Percentiles rank a stretch among this genome's conserved stretches.
Conservation (phyloP, 2,888 invertebrate genomes). For the Hyalella azteca region DNA sequence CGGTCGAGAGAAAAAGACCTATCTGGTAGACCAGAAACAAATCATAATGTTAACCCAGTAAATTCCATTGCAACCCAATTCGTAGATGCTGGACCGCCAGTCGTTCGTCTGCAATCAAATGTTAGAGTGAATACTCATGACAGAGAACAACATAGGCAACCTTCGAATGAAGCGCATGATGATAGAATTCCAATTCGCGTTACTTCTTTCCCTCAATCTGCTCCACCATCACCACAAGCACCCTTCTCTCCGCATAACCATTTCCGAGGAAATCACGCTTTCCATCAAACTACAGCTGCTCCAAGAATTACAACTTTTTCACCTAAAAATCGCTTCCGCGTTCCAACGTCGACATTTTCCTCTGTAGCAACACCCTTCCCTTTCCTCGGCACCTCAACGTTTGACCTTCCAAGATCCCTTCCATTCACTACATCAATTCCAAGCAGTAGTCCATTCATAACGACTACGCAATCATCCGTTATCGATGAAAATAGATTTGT, state of each 20-base stretch:
- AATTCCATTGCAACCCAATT: not conserved
- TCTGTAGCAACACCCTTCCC: slow-evolving; percentile 9
- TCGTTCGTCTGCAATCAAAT: slow-evolving; percentile 8
- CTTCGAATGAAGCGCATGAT: not conserved
- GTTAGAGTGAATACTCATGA: not conserved
- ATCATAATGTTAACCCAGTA: not conserved
- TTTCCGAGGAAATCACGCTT: not conserved
- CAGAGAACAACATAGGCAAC: not conserved
- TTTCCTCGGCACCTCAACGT: not conserved
- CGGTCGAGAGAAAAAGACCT: not conserved
- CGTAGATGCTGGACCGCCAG: not conserved
- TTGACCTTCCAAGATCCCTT: not conserved
- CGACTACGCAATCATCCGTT: not conserved
- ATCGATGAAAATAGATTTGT: not conserved
- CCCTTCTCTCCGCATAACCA: not conserved
- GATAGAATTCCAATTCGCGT: not conserved
- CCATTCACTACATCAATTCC: not conserved
- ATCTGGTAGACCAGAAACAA: not conserved
- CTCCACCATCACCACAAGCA: not conserved
- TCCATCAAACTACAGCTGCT: not conserved
- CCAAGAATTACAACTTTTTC: slow-evolving; percentile 23
- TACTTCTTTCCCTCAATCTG: not conserved
- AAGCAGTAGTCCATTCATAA: not conserved
- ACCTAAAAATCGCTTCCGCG: not conserved
- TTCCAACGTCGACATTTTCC: not conserved